Evolutionary conservation across 2,113 vertebrate genomes (phyloP).

Genomic region (Daubentonia madagascariensis): DNA sequence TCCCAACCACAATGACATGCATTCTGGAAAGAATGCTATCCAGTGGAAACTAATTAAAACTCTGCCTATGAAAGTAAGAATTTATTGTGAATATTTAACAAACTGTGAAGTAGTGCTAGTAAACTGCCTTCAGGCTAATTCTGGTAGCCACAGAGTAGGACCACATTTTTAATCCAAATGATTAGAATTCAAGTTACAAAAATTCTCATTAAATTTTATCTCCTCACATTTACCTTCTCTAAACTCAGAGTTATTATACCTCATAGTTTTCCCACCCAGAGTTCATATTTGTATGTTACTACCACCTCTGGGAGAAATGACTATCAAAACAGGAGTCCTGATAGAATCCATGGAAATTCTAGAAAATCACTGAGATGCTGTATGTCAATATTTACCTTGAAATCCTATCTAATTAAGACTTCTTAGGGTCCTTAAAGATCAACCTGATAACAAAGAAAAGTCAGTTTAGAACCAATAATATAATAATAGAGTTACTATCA

Average conservation of each 20-base stretch:
- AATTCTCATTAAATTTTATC: background rate
- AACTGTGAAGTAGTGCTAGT: background rate
- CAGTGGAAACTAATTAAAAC: constrained; percentile 53
- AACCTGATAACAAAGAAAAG: constrained; percentile 10
- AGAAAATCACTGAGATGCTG: background rate
- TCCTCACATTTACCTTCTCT: background rate
- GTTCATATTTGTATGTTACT: background rate
- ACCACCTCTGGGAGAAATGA: background rate
- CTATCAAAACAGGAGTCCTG: background rate
- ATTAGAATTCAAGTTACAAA: constrained; percentile 28
- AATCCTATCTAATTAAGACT: background rate
- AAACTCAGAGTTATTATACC: background rate
- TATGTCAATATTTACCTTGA: background rate
- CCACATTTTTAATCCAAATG: constrained; percentile 13
- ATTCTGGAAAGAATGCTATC: constrained; percentile 15
- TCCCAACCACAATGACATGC: constrained; percentile 3
- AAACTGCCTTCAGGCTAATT: background rate
- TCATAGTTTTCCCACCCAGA: background rate
- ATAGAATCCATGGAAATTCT: background rate
- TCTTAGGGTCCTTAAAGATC: background rate
- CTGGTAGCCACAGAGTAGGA: background rate
- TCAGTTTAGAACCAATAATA: background rate
- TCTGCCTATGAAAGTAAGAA: background rate
- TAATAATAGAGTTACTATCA: background rate
- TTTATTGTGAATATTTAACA: constrained; percentile 16